Evolutionary conservation across 2,113 vertebrate genomes (phyloP).

Genomic region (Leucoraja erinaceus): DNA sequence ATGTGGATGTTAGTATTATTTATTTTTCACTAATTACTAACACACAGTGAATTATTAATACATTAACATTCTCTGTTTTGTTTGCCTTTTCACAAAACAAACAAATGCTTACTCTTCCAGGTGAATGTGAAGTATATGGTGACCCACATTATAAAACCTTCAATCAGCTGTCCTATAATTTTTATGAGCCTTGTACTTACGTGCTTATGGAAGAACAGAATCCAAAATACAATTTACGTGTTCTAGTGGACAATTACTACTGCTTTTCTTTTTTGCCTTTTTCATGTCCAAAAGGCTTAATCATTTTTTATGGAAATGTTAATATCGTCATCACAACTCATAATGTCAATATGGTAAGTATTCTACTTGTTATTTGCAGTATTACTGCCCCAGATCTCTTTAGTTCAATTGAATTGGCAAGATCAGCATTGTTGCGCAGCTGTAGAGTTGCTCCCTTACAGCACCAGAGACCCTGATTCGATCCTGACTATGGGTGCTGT

Average conservation of each 20-base stretch:
- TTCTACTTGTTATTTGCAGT: background rate
- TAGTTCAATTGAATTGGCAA: background rate
- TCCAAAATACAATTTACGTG: conserved; percentile 47
- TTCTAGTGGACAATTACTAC: conserved; percentile 55
- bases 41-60: background rate
- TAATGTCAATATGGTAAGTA: conserved; percentile 45
- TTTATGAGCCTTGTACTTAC: conserved; percentile 55
- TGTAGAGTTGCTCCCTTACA: too few relatives aligned
- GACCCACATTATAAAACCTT: conserved; percentile 64
- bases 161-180: conserved; percentile 47
- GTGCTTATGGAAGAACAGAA: conserved; percentile 54
- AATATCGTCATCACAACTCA: conserved; percentile 45
- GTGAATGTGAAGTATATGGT: conserved; percentile 57
- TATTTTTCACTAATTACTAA: background rate
- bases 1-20: conserved; percentile 59
- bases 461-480: too few relatives aligned
- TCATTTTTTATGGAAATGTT: conserved; percentile 49
- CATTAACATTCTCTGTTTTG: background rate
- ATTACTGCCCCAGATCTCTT: background rate
- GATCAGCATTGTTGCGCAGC: too few relatives aligned
- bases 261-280: background rate
- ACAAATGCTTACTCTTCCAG: conserved; percentile 44
- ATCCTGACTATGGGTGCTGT: too few relatives aligned
- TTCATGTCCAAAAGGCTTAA: conserved; percentile 53
- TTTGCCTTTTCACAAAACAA: background rate